Evolutionary conservation across 1,140 invertebrate genomes (phyloP).

Genomic region (Trichomalopsis sarcophagae): DNA sequence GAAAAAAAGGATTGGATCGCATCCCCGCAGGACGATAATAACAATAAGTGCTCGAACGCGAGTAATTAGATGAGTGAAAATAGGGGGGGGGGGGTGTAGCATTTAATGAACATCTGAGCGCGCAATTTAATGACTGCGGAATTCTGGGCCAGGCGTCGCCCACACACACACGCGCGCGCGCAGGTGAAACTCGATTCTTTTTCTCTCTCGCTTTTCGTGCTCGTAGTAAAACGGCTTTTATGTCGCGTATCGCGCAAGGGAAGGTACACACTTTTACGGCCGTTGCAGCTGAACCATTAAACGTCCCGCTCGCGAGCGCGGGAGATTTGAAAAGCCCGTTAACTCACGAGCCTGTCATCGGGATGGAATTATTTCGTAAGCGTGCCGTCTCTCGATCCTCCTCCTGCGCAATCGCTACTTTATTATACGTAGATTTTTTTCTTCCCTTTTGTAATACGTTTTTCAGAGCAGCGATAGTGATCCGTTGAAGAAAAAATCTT

Average conservation of each 20-base stretch:
- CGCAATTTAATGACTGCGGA: constrained; percentile 26
- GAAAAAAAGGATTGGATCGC: neutral
- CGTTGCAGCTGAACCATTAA: constrained; percentile 44
- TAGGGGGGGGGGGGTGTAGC: neutral
- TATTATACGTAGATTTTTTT: neutral
- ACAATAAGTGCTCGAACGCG: constrained; percentile 13
- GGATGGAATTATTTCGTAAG: constrained; percentile 45
- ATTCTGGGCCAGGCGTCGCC: neutral
- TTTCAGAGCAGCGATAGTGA: too few relatives aligned
- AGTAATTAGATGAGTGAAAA: constrained; percentile 25
- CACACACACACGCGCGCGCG: too few relatives aligned
- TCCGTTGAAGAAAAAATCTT: too few relatives aligned
- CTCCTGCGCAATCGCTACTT: neutral
- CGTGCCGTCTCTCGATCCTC: neutral
- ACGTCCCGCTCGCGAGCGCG: neutral
- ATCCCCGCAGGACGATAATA: neutral
- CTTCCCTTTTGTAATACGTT: too few relatives aligned
- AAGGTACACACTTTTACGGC: constrained; percentile 24
- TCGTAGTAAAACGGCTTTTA: constrained; percentile 46
- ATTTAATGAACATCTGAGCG: constrained; percentile 39
- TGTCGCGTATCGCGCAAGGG: constrained; percentile 14
- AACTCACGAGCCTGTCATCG: constrained; percentile 41
- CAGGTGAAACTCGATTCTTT: neutral
- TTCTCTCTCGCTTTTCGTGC: neutral
- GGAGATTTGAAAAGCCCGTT: constrained; percentile 17